phyloP scores from a whole-genome alignment of 2,888 invertebrate species.

The Linnaemya vulpina region DNA sequence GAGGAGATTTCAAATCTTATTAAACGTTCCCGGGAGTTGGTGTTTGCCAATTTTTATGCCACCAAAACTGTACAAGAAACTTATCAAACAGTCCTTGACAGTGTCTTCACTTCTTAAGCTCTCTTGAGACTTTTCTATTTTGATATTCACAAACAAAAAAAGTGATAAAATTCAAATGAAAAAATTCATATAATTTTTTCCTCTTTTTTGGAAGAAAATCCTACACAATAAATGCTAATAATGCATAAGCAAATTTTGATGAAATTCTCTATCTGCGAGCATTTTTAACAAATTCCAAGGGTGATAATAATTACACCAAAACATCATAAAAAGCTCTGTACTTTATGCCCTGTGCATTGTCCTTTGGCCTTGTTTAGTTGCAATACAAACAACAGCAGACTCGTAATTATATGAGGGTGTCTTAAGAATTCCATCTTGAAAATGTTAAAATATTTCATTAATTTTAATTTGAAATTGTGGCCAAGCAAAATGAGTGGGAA shows the following conservation, averaged over 20 bases:
- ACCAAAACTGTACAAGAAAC: background rate
- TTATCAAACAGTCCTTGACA: conserved; percentile 46
- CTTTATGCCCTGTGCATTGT: conserved; percentile 43
- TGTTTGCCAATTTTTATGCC: background rate
- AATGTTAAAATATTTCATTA: conserved; percentile 80
- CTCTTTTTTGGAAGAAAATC: conserved; percentile 44
- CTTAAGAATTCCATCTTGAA: conserved; percentile 79
- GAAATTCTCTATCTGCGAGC: conserved; percentile 48
- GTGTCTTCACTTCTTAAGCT: conserved; percentile 57
- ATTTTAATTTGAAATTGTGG: conserved; percentile 82
- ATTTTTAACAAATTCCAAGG: conserved; percentile 23
- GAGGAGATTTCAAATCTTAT: background rate
- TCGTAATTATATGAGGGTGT: conserved; percentile 74
- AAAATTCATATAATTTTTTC: conserved; percentile 45
- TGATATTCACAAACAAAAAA: conserved; percentile 5
- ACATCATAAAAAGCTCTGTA: conserved; percentile 55
- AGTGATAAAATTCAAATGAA: conserved; percentile 43
- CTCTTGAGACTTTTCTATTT: conserved; percentile 66
- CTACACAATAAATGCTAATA: conserved; percentile 68
- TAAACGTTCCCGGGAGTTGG: conserved; percentile 18
- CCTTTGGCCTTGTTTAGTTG: conserved; percentile 40
- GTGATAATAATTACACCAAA: conserved; percentile 71
- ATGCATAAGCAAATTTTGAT: conserved; percentile 68
- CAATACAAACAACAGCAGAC: conserved; percentile 35
- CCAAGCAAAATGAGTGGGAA: conserved; percentile 68